Conservation (phyloP, 1,140 invertebrate genomes). For the Caenorhabditis brenneri region DNA sequence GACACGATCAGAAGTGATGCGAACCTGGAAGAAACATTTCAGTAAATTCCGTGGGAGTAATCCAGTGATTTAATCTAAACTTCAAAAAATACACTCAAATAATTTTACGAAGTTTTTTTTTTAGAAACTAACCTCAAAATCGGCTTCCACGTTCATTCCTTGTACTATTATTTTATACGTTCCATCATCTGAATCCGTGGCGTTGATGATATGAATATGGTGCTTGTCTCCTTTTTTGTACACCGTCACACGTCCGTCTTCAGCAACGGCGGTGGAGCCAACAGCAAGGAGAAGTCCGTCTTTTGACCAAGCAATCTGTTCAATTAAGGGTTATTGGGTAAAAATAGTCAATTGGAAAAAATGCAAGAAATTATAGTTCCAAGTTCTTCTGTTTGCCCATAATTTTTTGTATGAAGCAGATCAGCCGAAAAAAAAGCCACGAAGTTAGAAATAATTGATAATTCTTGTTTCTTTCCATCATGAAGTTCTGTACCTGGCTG, state of each 20-base stretch:
- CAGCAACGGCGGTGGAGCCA: slow-evolving; percentile 26
- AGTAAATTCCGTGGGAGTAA: too few species aligned
- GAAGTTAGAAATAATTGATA: too few species aligned
- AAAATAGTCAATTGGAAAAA: too few species aligned
- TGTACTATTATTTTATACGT: slow-evolving; percentile 51
- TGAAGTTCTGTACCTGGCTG: background rate
- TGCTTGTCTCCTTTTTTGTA: slow-evolving; percentile 53
- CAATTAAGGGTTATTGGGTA: background rate
- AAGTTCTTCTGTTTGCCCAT: background rate
- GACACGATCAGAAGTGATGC: slow-evolving; percentile 32
- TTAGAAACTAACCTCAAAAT: slow-evolving; percentile 45
- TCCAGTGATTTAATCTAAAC: too few species aligned
- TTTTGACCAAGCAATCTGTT: slow-evolving; percentile 50
- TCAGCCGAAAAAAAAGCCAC: too few species aligned
- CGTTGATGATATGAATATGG: slow-evolving; percentile 44
- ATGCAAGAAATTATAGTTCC: background rate
- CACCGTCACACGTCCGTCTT: slow-evolving; percentile 44
- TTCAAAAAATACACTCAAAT: too few species aligned
- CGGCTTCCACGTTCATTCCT: slow-evolving; percentile 59
- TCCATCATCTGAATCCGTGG: slow-evolving; percentile 46
- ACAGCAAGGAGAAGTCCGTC: slow-evolving; percentile 48
- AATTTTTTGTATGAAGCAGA: too few species aligned
- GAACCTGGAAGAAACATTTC: slow-evolving; percentile 21
- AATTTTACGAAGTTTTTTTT: too few species aligned
- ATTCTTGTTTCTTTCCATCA: background rate